phyloP scores from a whole-genome alignment of 2,888 invertebrate genomes.

The Hydroisotoma schaefferi region DNA sequence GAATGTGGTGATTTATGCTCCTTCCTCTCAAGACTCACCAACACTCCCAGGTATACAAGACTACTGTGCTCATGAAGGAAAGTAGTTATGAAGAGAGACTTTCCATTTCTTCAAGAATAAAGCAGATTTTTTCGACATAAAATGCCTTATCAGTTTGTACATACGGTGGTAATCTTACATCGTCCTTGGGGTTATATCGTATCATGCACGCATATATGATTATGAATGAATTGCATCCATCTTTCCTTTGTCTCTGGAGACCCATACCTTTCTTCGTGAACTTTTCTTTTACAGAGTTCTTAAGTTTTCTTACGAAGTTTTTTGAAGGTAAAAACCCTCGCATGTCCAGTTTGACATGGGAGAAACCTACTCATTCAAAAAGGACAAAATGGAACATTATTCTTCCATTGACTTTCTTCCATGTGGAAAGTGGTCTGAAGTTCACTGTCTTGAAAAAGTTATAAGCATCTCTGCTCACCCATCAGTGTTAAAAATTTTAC shows the following conservation, averaged over 20 bases:
- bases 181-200: too few relatives aligned
- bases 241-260: slow-evolving; percentile 10
- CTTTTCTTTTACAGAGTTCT: not conserved
- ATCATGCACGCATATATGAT: not conserved
- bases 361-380: slow-evolving; percentile 10
- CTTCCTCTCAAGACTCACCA: slow-evolving; percentile 46
- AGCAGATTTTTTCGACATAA: too few relatives aligned
- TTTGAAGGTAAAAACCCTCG: not conserved
- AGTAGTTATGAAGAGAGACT: too few relatives aligned
- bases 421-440: slow-evolving; percentile 12
- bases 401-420: slow-evolving; percentile 10
- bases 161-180: too few relatives aligned
- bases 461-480: not conserved
- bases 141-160: too few relatives aligned
- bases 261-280: slow-evolving; percentile 5
- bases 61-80: too few relatives aligned
- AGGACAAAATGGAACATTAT: slow-evolving; percentile 18
- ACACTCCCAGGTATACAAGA: slow-evolving; percentile 48
- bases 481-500: too few relatives aligned
- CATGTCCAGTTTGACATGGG: slow-evolving; percentile 4
- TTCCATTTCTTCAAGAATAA: too few relatives aligned
- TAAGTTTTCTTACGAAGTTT: not conserved
- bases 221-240: slow-evolving; percentile 16
- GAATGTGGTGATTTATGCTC: slow-evolving; percentile 48
- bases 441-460: not conserved